Base-by-base conservation (phyloP, 2,888 invertebrate species). In the Dynastes maya region DNA sequence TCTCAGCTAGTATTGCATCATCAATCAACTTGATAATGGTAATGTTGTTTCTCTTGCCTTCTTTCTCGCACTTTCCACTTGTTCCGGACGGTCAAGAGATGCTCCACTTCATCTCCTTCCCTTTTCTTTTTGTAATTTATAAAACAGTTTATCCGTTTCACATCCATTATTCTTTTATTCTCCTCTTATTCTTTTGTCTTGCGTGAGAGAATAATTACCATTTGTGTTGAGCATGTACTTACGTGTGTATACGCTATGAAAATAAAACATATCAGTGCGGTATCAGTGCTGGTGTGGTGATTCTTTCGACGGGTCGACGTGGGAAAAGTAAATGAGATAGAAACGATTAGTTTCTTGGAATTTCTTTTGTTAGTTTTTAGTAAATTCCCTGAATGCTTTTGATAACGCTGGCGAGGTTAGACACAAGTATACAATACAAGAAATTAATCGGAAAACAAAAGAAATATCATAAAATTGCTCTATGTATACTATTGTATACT, bases 11-110 rank as follows among this genome's bases (percentile, higher is more conserved):
- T 74, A 86, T 88, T 87, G 82, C 87, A 87, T 87, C 88, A 87
- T 88, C 87, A 86, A 88, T 88, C 88, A 88, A 88, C 86, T 86
- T 84, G 87, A 88, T 87, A 86, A 87, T 86, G 72, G 61, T 74
- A 74, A 61, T 74, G 61, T 45, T 22, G 61, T 11, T 27, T 74
- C n/a, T 61, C 61, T 22, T 32, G 45, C 45, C 55, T 13, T 85
- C 86, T 85, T 86, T 87, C 87, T 88, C 86, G 86, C 86, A 83
- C 84, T 84, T 58, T 16, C 55, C 22, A n/a, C 55, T 58, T 58
- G 22, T 58, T 22, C 22, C 55, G 55, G 55, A 22, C n/a, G 8
- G 16, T 8, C n/a, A 3, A 11, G 45, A 9, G 45, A 45, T 45
- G 45, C 45, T 45, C 45, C 45, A 45, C 45, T 68, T 51, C 22